These are phyloP conservation scores for Gymnoscopelus braueri DNA, from an alignment of 2,797 vertebrate genomes.

Conservation along the genomic window DNA sequence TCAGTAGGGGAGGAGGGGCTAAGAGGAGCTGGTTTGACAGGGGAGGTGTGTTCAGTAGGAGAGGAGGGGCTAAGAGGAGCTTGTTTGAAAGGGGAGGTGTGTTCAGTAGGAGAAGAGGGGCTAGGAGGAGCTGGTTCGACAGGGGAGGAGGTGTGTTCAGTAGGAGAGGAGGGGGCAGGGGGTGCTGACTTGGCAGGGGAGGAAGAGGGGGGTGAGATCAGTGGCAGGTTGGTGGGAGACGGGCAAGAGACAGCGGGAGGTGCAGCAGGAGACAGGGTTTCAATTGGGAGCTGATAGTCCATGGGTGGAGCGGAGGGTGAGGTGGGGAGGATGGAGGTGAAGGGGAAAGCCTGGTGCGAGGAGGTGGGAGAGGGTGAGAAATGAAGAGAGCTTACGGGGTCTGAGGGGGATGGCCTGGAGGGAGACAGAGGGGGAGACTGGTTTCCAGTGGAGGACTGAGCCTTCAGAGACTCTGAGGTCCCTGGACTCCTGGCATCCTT, in stretches of 20 bases:
- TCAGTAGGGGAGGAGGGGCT: no score
- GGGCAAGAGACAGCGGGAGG: constrained; percentile 20
- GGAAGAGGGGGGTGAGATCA: background rate
- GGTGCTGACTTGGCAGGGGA: constrained; percentile 1
- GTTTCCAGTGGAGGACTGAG: background rate
- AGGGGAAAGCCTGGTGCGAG: background rate
- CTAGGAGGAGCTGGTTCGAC: no score
- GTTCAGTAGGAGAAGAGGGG: background rate
- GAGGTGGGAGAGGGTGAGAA: constrained; percentile 31
- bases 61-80: background rate
- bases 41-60: background rate
- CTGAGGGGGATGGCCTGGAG: background rate
- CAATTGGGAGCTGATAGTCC: background rate
- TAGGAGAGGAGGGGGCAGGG: background rate
- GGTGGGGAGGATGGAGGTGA: constrained; percentile 9
- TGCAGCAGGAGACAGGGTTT: constrained; percentile 9
- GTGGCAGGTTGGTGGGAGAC: constrained; percentile 15
- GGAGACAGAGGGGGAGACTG: constrained; percentile 3
- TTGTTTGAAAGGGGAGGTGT: background rate
- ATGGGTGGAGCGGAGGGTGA: constrained; percentile 5
- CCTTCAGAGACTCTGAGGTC: constrained; percentile 2
- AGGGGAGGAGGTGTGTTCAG: background rate
- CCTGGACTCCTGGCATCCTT: constrained; percentile 10
- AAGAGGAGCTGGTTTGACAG: no score
- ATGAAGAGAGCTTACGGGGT: constrained; percentile 22